phyloP scores from a whole-genome alignment of 2,113 vertebrate genomes.

The Trochalopteron elliotii region DNA sequence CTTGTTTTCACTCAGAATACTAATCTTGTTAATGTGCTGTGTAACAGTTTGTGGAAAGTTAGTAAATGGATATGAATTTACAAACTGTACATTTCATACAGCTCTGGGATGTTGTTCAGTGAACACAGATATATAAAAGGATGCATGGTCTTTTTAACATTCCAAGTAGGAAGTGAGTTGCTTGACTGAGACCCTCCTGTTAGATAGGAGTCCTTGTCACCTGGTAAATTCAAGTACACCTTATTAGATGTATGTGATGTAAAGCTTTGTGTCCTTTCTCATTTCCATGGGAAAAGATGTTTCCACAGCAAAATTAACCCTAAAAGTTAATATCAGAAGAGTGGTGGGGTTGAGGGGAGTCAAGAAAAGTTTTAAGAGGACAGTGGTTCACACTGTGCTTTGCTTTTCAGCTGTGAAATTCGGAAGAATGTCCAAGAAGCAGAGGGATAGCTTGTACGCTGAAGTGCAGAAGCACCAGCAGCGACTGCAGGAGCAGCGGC shows the following conservation, averaged over 20 bases:
- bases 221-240: neutral
- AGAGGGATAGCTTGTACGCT: slow-evolving; percentile 94
- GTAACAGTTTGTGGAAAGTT: slow-evolving; percentile 38
- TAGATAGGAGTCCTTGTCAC: neutral
- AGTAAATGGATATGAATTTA: slow-evolving; percentile 34
- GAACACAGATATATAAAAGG: neutral
- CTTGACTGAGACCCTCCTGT: neutral
- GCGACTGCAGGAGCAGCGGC: slow-evolving; percentile 89
- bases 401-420: slow-evolving; percentile 92
- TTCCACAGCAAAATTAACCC: neutral
- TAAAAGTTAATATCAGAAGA: neutral
- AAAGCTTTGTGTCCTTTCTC: neutral
- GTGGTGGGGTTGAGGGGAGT: neutral
- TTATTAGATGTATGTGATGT: neutral
- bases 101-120: neutral
- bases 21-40: slow-evolving; percentile 44
- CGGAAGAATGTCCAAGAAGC: slow-evolving; percentile 99
- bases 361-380: neutral
- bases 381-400: neutral
- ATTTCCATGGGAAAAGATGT: neutral
- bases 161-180: neutral
- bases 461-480: slow-evolving; percentile 99
- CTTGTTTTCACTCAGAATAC: slow-evolving; percentile 28
- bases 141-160: neutral
- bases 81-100: neutral